Percentiles rank a stretch among this genome's conserved stretches.
phyloP scores from a whole-genome alignment of 2,797 vertebrate genomes.

The Tamandua tetradactyla region DNA sequence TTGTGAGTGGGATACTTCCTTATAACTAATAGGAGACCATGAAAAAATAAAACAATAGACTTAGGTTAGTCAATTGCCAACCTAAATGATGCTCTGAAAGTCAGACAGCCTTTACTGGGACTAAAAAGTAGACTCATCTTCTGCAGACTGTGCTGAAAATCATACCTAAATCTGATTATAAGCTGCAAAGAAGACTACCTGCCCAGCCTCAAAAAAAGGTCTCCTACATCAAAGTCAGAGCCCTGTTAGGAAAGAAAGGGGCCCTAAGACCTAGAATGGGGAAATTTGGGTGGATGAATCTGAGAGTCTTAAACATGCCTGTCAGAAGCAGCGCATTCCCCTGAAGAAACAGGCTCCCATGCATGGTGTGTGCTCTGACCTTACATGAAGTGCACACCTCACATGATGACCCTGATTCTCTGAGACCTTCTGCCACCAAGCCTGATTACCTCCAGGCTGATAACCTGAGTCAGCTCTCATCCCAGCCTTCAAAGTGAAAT shows the following conservation, averaged over 20 bases:
- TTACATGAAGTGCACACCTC: neutral
- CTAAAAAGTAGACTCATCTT: neutral
- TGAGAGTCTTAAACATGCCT: neutral
- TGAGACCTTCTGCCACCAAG: neutral
- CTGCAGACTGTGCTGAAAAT: neutral
- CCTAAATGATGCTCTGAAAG: neutral
- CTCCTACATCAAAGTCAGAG: neutral
- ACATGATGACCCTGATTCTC: neutral
- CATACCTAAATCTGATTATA: neutral
- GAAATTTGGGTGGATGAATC: neutral
- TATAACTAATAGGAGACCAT: neutral
- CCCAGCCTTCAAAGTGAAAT: conserved; percentile 12
- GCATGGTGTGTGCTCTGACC: neutral
- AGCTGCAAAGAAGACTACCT: neutral
- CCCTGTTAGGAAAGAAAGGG: neutral
- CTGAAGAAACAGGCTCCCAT: neutral
- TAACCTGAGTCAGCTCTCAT: neutral
- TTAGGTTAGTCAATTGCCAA: neutral
- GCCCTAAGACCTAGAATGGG: neutral
- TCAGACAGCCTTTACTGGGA: neutral
- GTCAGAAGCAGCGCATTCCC: neutral
- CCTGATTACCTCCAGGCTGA: neutral
- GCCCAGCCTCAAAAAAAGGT: too few relatives aligned
- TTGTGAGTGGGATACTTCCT: neutral
- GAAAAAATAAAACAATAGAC: neutral